phyloP scores from a whole-genome alignment of 2,113 vertebrate genomes.

The Bufo bufo region DNA sequence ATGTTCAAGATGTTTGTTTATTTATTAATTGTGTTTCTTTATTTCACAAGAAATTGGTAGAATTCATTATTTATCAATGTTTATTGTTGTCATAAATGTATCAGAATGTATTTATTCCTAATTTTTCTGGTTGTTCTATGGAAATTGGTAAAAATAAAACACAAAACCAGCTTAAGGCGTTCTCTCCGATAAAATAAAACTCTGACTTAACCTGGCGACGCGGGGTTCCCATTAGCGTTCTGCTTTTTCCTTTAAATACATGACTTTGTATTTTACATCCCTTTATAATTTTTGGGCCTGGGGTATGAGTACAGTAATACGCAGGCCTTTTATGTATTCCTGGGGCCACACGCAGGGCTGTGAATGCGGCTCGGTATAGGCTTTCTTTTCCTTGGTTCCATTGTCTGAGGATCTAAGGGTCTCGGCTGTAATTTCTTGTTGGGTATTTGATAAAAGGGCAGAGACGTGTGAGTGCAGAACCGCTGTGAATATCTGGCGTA shows the following conservation, averaged over 20 bases:
- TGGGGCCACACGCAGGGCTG: not conserved
- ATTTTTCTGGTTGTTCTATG: not conserved
- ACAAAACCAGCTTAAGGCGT: not conserved
- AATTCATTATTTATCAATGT: not conserved
- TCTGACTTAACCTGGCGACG: not conserved
- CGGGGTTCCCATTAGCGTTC: not conserved
- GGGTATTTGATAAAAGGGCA: not conserved
- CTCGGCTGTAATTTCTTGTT: not conserved
- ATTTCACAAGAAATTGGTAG: no score
- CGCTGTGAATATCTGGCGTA: not conserved
- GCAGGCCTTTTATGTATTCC: conserved; percentile 20
- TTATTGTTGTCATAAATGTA: not conserved
- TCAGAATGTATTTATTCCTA: not conserved
- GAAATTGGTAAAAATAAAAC: not conserved
- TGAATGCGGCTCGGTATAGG: not conserved
- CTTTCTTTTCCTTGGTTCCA: not conserved
- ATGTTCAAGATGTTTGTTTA: no score
- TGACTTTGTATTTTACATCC: not conserved
- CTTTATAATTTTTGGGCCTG: conserved; percentile 25
- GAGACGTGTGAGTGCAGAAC: not conserved
- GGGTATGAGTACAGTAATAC: conserved; percentile 3
- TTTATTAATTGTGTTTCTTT: not conserved
- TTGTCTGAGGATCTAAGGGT: not conserved
- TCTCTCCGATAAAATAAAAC: not conserved
- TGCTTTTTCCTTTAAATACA: not conserved